Evolutionary conservation across 2,797 vertebrate species (phyloP), one percentile per base, ranked within the genome.

Genomic region (Muscicapa striata): DNA sequence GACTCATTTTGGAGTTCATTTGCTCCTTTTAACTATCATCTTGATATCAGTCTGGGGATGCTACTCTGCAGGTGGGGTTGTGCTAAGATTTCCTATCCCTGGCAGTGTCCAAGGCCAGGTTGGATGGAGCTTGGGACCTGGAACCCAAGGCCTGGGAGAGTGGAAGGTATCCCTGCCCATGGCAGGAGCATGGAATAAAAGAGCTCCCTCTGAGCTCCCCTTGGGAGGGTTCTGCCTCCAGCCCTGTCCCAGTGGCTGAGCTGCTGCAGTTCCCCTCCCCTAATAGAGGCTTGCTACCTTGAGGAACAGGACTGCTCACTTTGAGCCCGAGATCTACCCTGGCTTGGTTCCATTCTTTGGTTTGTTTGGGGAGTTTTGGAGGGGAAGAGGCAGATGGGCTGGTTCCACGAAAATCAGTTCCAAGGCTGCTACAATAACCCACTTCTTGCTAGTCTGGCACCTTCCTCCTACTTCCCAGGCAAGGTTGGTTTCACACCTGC

Each of bases 381-480:
- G 11, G 20, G 52, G 38, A 87, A 52, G 36, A 36, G 58, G 73
- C 45, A 70, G 77, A 68, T 72, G 80, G 86, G 69, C 27, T 38
- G 34, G 26, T 38, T 57, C 22, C 4, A 43, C 0, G 1, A 57
- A 57, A 63, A 52, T 59, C 59, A 57, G 30, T 23, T 91, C 68
- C 57, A 80, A 72, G 54, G 75, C 58, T 93, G 88, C 61, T 57
- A 61, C 46, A 46, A 54, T 57, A 78, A 87, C 41, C 49, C 49
- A 23, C 43, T 52, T 46, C 27, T 43, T 40, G 45, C 48, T 14
- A 61, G 90, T 61, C 88, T 85, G 80, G 57, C 76, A 88, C 57
- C 45, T 68, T 88, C 58, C 77, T 90, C 66, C 77, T 61, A 24
- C 62, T 52, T 64, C 23, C 20, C 57, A n/a, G 14, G 27, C 66